phyloP scores from a whole-genome alignment of 2,888 invertebrate genomes.

The Drosophila nigritarsus region DNA sequence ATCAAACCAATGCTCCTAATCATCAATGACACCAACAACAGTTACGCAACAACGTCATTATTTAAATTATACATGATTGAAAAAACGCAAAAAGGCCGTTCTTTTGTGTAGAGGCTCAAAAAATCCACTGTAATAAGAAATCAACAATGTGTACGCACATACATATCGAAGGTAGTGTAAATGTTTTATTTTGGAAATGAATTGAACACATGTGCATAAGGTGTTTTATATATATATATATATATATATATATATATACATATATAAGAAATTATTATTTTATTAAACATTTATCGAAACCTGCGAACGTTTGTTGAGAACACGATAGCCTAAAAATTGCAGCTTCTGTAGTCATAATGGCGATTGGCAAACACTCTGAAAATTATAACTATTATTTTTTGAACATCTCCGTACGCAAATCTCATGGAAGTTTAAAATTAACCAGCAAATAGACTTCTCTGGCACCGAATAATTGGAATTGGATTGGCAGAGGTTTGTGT shows the following conservation, averaged over 20 bases:
- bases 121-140: neutral
- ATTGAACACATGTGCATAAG: neutral
- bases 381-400: too few species aligned
- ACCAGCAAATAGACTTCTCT: too few species aligned
- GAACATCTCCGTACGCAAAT: too few species aligned
- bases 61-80: neutral
- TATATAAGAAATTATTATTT: neutral
- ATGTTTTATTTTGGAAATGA: neutral
- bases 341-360: neutral
- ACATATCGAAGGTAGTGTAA: neutral
- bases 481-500: too few species aligned
- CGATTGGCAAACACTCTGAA: neutral
- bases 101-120: neutral
- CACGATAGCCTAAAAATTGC: neutral
- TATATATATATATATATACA: neutral
- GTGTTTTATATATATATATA: neutral
- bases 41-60: neutral
- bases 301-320: neutral
- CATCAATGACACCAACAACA: neutral
- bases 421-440: too few species aligned
- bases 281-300: neutral
- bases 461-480: too few species aligned
- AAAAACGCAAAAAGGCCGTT: neutral
- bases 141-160: neutral
- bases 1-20: conserved; percentile 1